Base-by-base conservation (phyloP, 2,888 invertebrate genomes). In the Noctuana brunneofusca region DNA sequence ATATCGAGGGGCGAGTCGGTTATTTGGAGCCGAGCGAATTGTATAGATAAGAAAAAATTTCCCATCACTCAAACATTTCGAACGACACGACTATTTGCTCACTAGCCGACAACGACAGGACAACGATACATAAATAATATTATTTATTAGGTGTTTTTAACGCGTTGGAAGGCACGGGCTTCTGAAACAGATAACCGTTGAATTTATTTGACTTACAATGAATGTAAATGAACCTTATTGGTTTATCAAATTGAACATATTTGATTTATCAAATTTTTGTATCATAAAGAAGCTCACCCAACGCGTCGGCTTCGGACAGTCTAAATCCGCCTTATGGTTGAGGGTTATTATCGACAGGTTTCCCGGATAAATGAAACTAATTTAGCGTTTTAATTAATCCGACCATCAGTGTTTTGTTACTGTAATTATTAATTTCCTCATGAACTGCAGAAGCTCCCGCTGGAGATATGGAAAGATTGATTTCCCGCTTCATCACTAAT, bases 351-450 rank as follows among this genome's bases (percentile, higher is more conserved):
- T 82, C 85, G 83, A 86, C 83, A 84, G 84, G 84, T 83, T 84
- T 84, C 84, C 73, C 73, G 79, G 84, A 85, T 87, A 86, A 87
- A 86, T 83, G 82, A 87, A 88, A 84, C 85, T 89, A 88, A 89
- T 89, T 88, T 83, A 86, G 80, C 81, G 82, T 85, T 87, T 87
- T 87, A 88, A 89, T 89, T 87, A 87, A 87, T 86, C 84, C 84
- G 78, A 73, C 81, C 79, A 81, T 83, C 81, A 80, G 86, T 83
- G 83, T 86, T 82, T 81, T 82, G 84, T 88, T 89, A 81, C 86
- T 73, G 79, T 81, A 84, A 85, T 82, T 86, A 84, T 85, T 83
- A 83, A 86, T 85, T 84, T 80, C 73, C 77, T 75, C 76, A 66
- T 38, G 27, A 43, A 11, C 16, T 71, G 70, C 76, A 71, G 71